These are phyloP conservation scores for Drosophila maculinotata DNA, from an alignment of 2,888 invertebrate genomes.

Conservation along the genomic window DNA sequence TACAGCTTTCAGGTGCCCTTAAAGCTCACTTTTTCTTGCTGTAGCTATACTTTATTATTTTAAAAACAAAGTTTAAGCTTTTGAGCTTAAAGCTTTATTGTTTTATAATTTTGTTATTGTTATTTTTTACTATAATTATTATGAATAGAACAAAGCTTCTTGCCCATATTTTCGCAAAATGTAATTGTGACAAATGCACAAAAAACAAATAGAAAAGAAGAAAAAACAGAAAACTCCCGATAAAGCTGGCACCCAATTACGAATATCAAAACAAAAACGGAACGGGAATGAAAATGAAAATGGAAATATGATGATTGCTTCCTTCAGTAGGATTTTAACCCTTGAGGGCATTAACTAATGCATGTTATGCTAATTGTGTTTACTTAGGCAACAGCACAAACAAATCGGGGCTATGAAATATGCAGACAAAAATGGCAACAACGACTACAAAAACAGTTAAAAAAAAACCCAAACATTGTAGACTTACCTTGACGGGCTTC, in stretches of 20 bases:
- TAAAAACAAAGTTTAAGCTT: background rate
- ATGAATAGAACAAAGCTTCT: no score
- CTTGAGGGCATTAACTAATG: slow-evolving; percentile 36
- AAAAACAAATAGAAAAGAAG: slow-evolving; percentile 20
- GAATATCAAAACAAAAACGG: slow-evolving; percentile 38
- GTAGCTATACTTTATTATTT: no score
- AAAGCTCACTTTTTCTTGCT: no score
- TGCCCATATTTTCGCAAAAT: background rate
- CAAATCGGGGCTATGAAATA: slow-evolving; percentile 44
- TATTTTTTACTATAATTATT: no score
- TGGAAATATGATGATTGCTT: slow-evolving; percentile 30
- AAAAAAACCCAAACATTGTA: background rate
- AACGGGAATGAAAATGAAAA: slow-evolving; percentile 21
- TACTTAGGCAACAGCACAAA: slow-evolving; percentile 62
- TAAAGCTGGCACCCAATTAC: slow-evolving; percentile 43
- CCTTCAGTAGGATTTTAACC: slow-evolving; percentile 28
- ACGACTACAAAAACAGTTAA: slow-evolving; percentile 18
- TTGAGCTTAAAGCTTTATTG: no score
- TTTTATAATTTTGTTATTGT: no score
- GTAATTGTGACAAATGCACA: slow-evolving; percentile 37
- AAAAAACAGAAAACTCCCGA: slow-evolving; percentile 16
- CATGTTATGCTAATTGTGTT: slow-evolving; percentile 73
- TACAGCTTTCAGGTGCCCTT: background rate
- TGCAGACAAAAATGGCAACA: slow-evolving; percentile 26
- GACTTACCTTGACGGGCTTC: slow-evolving; percentile 80